Evolutionary conservation across 2,113 vertebrate genomes (phyloP), one percentile per base, ranked within the genome.

Genomic region (Mormyrus lacerda): DNA sequence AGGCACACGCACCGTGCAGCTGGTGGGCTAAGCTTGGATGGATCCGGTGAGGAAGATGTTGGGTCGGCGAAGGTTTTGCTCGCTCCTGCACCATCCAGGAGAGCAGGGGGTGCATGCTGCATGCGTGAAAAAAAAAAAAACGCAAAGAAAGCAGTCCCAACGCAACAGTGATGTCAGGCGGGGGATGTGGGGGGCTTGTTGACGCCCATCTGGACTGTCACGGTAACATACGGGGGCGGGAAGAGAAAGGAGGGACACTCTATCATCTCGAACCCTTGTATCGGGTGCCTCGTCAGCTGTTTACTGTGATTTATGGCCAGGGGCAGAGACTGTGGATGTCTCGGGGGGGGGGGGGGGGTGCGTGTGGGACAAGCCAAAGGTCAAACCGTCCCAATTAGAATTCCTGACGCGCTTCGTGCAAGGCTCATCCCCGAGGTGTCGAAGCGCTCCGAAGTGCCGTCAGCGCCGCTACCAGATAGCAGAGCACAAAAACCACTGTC

Each of bases 331-430:
- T 89, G 53, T 24, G 84, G 65, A 45, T 88, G 24, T 48, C 61
- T 48, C 19, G 35, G 19, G 87, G 10, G 50, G 8, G 39, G 39
- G 50, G 87, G 8, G 88, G 50, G 88, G 50, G 89, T n/a, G 88
- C 92, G 93, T 89, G 65, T 88, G 90, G 39, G 89, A 90, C 87
- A 89, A 93, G 90, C 90, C 93, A 94, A 93, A 94, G 94, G 94
- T 94, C 93, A 94, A 92, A 91, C 39, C 19, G 61, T 48, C 87
- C 90, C 88, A 44, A 88, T 88, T 85, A 65, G 55, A 44, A 90
- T 85, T 88, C 87, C 82, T 50, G 79, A 27, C 21, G 55, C 53
- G 48, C 13, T 55, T 35, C 44, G 21, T 21, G 47, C 53, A 55
- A 87, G n/a, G 85, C 50, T 87, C 50, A 53, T 85, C 48, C 86